A percentile compares a stretch with the other conserved stretches of the same genome.
These are phyloP conservation scores for Simalia tracyae DNA, from an alignment of 2,797 vertebrate genomes.

Conservation along the genomic window DNA sequence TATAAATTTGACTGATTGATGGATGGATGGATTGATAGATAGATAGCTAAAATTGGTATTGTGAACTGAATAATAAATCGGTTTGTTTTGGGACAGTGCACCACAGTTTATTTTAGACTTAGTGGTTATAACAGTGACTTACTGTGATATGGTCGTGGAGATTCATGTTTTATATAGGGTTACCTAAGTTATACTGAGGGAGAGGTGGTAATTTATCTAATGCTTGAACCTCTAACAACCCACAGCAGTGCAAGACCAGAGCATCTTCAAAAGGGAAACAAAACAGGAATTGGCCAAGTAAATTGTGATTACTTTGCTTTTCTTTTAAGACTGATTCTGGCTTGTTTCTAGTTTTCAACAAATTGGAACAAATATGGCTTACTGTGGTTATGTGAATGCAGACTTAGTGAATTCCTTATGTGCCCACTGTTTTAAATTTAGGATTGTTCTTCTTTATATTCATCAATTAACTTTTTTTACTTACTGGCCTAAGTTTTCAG, in stretches of 20 bases:
- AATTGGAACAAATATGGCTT: not conserved
- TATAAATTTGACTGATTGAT: too few species aligned
- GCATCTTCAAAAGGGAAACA: not conserved
- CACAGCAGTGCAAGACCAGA: not conserved
- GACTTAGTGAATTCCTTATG: not conserved
- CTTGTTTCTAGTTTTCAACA: not conserved
- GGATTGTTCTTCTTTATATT: not conserved
- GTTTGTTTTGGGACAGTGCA: not conserved
- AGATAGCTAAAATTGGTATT: too few species aligned
- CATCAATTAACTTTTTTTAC: conserved; percentile 4
- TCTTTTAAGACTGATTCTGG: not conserved
- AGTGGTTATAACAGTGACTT: not conserved
- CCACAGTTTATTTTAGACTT: not conserved
- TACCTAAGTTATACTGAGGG: not conserved
- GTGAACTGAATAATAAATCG: not conserved
- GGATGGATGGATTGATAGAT: too few species aligned
- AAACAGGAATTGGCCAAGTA: not conserved
- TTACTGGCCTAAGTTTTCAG: not conserved
- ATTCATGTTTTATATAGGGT: not conserved
- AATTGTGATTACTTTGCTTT: not conserved
- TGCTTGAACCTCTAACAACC: not conserved
- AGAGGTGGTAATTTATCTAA: not conserved
- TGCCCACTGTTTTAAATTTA: conserved; percentile 5
- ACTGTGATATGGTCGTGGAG: not conserved
- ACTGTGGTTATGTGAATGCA: not conserved